phyloP scores from a whole-genome alignment of 37 sponge, comb jelly and placozoan genomes.

The Cladorhizidae sp. region DNA sequence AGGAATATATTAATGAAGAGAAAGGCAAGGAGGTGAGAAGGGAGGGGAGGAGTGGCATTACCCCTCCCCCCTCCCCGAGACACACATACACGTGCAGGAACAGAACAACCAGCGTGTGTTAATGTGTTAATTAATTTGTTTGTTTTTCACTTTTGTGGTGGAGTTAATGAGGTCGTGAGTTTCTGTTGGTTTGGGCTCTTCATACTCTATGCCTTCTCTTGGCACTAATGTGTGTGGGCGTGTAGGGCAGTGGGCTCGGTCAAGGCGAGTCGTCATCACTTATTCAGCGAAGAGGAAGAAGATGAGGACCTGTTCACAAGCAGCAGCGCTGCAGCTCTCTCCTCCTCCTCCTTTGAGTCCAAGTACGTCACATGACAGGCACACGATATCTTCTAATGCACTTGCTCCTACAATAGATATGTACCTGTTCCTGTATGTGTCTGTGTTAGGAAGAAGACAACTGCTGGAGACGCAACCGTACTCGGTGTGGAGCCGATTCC shows the following conservation, averaged over 20 bases:
- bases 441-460: constrained; percentile 66
- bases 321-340: background rate
- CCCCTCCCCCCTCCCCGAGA: too few relatives aligned
- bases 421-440: constrained; percentile 19
- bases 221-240: too few relatives aligned
- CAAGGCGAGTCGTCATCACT: background rate
- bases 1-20: too few relatives aligned
- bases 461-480: constrained; percentile 76
- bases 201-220: too few relatives aligned
- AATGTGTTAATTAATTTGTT: too few relatives aligned
- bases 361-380: constrained; percentile 11
- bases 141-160: too few relatives aligned
- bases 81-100: too few relatives aligned
- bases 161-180: too few relatives aligned
- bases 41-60: too few relatives aligned
- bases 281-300: constrained; percentile 16
- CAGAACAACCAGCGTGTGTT: too few relatives aligned
- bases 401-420: background rate
- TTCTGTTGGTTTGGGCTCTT: too few relatives aligned
- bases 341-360: constrained; percentile 10
- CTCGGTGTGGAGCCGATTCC: constrained; percentile 74
- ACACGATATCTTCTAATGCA: background rate
- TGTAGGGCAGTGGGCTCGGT: background rate
- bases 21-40: too few relatives aligned
- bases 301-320: constrained; percentile 4